phyloP scores from a whole-genome alignment of 2,888 invertebrate genomes.

The Boloria euphrosyne region DNA sequence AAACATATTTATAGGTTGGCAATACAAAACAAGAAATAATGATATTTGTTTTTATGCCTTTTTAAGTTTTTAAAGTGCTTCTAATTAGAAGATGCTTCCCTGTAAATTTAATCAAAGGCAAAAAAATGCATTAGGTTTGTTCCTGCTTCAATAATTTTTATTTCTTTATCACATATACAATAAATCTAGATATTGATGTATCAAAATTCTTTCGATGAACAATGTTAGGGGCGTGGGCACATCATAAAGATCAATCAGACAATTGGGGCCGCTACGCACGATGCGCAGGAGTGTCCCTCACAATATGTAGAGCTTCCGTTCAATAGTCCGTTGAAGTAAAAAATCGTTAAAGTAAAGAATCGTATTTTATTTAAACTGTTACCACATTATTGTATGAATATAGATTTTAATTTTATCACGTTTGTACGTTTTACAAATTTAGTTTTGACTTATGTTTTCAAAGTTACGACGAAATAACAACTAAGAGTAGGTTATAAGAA shows the following conservation, averaged over 20 bases:
- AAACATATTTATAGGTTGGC: no score
- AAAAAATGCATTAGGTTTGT: no score
- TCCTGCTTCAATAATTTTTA: neutral
- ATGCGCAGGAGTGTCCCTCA: conserved; percentile 76
- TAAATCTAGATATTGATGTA: neutral
- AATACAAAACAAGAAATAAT: no score
- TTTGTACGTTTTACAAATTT: no score
- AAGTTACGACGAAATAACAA: no score
- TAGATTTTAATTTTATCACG: no score
- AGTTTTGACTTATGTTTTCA: no score
- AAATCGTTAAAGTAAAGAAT: no score
- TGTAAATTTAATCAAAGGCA: no score
- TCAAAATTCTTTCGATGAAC: conserved; percentile 50
- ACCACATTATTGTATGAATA: neutral
- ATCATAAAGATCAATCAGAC: conserved; percentile 80
- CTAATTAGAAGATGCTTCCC: no score
- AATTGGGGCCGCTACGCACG: conserved; percentile 76
- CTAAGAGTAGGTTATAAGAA: neutral
- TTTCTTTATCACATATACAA: neutral
- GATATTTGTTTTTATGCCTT: no score
- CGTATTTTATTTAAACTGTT: neutral
- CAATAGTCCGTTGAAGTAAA: conserved; percentile 48
- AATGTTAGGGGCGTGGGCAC: conserved; percentile 63
- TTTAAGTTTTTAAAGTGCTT: no score
- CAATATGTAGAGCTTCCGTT: conserved; percentile 62